Evolutionary conservation across 2,113 vertebrate species (phyloP).

Genomic region (Dipodomys stephensi): DNA sequence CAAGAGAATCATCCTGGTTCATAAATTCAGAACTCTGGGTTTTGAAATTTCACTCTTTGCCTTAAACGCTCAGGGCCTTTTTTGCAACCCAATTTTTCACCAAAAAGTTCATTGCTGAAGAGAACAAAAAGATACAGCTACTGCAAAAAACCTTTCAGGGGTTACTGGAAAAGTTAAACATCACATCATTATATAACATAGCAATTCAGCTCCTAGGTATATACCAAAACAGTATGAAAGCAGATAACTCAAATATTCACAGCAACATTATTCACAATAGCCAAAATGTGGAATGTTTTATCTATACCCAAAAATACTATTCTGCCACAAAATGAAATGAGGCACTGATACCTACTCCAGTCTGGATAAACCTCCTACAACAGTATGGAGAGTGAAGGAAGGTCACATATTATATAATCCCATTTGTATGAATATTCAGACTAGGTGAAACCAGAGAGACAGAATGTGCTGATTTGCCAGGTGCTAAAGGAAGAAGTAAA

Average conservation of each 20-base stretch:
- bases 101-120: neutral
- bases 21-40: neutral
- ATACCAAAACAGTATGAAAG: neutral
- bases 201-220: neutral
- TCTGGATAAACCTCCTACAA: neutral
- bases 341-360: neutral
- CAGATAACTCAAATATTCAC: slow-evolving; percentile 12
- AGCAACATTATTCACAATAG: neutral
- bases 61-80: neutral
- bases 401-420: neutral
- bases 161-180: slow-evolving; percentile 22
- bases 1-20: neutral
- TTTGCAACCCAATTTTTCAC: neutral
- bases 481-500: neutral
- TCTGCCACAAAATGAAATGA: neutral
- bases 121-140: neutral
- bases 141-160: neutral
- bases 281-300: neutral
- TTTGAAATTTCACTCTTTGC: neutral
- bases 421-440: slow-evolving; percentile 22
- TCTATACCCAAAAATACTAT: slow-evolving; percentile 12
- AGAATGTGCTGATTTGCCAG: neutral
- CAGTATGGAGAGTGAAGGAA: neutral
- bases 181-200: neutral
- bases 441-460: slow-evolving; percentile 23